Evolutionary conservation across 1,140 invertebrate genomes (phyloP), one percentile per base, ranked within the genome.

Genomic region (Hyposmocoma kahamanoa): DNA sequence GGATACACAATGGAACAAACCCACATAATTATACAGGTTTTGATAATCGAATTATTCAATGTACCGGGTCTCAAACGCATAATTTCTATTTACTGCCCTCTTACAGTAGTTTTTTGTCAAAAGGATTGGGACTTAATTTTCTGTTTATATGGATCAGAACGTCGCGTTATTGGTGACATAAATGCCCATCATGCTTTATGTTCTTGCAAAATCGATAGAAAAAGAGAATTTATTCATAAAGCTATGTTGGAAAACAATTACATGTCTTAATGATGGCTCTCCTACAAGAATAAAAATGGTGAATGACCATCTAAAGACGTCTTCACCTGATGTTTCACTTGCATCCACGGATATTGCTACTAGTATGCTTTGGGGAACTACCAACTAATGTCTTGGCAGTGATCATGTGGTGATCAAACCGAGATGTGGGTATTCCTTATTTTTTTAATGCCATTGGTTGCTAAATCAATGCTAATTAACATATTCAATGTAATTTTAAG

Each of bases 51-150:
- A 42, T 21, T 22, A 42, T 42, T 21, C 22, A 42, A 42, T 42
- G 10, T 42, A 5, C 36, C 36, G 11, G 36, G 36, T 39, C 36
- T 39, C 4, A 39, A 39, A 39, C 36, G 20, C 17, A 42, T 42
- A 13, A 22, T 42, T n/a, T 42, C 41, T n/a, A 24, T 42, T 15
- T 42, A 42, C 18, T 42, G 41, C 41, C 41, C 41, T 13, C 22
- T 22, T 42, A n/a, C 41, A 2, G 41, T 42, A 15, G 10, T 11
- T 42, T 13, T 22, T 3, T 9, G 2, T 5, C 41, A 42, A 24
- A 18, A 22, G 19, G 41, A 42, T 42, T 42, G 41, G 41, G 41
- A 42, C 13, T 5, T 5, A 5, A n/a, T 42, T 5, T 42, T 42
- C 15, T 22, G 41, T 24, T 22, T 42, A 1, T 22, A n/a, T 22